phyloP scores from a whole-genome alignment of 1,140 invertebrate species.

The Leptestheria dahalacensis region DNA sequence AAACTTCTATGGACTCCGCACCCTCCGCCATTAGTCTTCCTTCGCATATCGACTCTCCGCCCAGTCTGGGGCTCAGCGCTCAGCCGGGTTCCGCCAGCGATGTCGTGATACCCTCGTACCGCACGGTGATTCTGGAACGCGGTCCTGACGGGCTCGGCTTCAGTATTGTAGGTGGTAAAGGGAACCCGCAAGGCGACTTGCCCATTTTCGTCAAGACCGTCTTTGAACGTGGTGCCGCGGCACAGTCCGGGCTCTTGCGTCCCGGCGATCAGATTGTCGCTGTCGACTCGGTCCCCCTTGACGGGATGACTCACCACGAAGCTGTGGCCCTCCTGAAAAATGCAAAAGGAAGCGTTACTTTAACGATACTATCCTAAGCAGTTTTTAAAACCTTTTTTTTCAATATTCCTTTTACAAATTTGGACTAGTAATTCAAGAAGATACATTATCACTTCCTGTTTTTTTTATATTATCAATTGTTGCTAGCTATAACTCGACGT shows the following conservation, averaged over 20 bases:
- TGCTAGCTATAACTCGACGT: no score
- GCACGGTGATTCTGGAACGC: slow-evolving; percentile 44
- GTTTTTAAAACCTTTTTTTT: no score
- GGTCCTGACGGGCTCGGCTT: slow-evolving; percentile 60
- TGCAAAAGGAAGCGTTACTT: slow-evolving; percentile 36
- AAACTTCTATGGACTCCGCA: slow-evolving; percentile 18
- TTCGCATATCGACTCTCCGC: not conserved
- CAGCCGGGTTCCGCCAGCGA: not conserved
- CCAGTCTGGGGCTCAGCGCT: not conserved
- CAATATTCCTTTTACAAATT: no score
- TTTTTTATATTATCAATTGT: not conserved
- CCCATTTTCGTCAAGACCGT: slow-evolving; percentile 73
- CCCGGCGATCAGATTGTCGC: slow-evolving; percentile 41
- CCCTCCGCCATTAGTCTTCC: slow-evolving; percentile 16
- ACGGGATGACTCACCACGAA: slow-evolving; percentile 42
- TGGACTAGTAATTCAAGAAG: no score
- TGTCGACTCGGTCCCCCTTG: slow-evolving; percentile 36
- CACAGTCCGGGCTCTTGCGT: slow-evolving; percentile 44
- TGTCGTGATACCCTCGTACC: slow-evolving; percentile 21
- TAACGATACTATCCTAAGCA: slow-evolving; percentile 33
- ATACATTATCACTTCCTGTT: not conserved
- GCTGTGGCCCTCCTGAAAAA: slow-evolving; percentile 43
- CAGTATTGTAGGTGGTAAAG: slow-evolving; percentile 57
- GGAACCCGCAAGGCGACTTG: slow-evolving; percentile 53
- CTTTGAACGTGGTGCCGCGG: slow-evolving; percentile 55